Evolutionary conservation across 2,113 vertebrate species (phyloP).

Genomic region (Parotia lawesii): DNA sequence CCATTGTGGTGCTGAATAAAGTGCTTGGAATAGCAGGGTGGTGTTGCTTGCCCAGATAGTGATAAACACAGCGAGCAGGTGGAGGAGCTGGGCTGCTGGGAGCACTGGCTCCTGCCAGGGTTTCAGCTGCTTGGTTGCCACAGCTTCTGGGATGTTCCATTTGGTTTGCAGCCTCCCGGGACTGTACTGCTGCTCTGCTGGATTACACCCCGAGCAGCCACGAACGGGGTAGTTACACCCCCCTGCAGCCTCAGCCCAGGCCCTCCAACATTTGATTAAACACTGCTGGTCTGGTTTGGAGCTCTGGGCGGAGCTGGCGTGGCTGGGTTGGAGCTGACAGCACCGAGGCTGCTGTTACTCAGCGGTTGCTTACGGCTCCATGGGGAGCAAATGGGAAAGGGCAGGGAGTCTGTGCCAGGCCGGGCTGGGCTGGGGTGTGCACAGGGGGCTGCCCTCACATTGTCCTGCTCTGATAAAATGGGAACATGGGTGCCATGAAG

Average conservation of each 20-base stretch:
- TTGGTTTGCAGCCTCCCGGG: not conserved
- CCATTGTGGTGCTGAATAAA: not conserved
- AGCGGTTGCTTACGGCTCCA: not conserved
- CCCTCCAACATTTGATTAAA: not conserved
- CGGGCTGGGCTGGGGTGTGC: not conserved
- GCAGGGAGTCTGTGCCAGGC: not conserved
- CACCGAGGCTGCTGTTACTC: not conserved
- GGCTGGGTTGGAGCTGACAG: not conserved
- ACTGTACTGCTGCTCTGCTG: fast-evolving
- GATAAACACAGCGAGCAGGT: not conserved
- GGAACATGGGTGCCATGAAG: not conserved
- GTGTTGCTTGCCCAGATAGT: not conserved
- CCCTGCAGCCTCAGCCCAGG: not conserved
- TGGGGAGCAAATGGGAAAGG: not conserved
- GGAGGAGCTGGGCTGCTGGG: not conserved
- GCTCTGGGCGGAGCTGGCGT: not conserved
- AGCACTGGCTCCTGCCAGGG: fast-evolving
- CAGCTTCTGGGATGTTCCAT: not conserved
- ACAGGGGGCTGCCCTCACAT: not conserved
- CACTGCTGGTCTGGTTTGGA: not conserved
- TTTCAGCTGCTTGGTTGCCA: not conserved
- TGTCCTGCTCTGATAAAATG: not conserved
- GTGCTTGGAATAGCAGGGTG: not conserved
- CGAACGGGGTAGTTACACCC: fast-evolving
- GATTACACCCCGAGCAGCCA: fast-evolving